Percentiles rank a stretch among this genome's conserved stretches.
These are phyloP conservation scores for Urocitellus parryii DNA, from an alignment of 2,113 vertebrate genomes.

Conservation along the genomic window DNA sequence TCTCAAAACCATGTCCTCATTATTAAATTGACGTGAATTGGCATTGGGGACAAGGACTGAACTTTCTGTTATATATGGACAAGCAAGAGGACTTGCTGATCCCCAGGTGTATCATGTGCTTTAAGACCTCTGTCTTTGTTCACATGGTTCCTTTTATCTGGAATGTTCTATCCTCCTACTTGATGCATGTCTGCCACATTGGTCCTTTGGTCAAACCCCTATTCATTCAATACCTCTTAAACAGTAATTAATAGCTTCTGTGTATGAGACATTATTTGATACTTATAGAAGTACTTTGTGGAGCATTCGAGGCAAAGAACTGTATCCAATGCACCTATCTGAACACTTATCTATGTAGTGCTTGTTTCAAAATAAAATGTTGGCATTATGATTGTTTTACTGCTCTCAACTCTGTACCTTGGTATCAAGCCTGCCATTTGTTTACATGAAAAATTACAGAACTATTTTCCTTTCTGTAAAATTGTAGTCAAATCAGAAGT, in stretches of 20 bases:
- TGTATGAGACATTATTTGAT: background rate
- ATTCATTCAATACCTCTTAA: background rate
- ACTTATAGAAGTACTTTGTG: background rate
- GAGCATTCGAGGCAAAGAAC: background rate
- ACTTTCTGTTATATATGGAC: no score
- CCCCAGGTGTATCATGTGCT: background rate
- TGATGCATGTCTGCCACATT: background rate
- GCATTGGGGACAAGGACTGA: no score
- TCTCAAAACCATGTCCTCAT: no score
- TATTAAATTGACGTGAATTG: no score
- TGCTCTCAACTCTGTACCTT: background rate
- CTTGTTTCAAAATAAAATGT: constrained; percentile 33
- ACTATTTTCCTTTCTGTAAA: background rate
- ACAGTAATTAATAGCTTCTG: background rate
- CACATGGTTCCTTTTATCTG: background rate
- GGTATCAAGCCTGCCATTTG: background rate
- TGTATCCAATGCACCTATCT: background rate
- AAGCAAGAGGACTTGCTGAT: background rate
- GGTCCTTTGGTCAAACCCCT: background rate
- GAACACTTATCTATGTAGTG: background rate
- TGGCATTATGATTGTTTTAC: background rate
- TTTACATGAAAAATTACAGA: background rate
- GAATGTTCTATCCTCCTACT: background rate
- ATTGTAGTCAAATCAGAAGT: background rate
- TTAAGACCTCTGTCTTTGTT: background rate